Evolutionary conservation across 2,113 vertebrate species (phyloP).

Genomic region (Irena cyanogastra): DNA sequence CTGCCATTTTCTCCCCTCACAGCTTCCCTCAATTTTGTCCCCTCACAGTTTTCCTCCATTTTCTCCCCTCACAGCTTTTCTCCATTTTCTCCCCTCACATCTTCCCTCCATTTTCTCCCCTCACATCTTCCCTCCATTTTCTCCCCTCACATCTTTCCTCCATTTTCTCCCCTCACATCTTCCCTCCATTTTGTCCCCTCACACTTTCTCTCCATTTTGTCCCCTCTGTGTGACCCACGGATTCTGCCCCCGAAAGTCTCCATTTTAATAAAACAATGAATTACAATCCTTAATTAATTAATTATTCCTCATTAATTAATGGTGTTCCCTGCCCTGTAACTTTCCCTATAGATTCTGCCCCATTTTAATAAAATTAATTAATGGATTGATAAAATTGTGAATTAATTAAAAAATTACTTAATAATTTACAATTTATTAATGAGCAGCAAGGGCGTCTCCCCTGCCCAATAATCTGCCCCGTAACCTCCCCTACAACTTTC

Average conservation of each 20-base stretch:
- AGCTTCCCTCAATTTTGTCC: not conserved
- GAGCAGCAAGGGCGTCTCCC: not conserved
- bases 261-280: not conserved
- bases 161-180: too few species aligned
- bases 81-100: too few species aligned
- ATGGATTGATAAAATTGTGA: not conserved
- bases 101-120: too few species aligned
- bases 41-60: not conserved
- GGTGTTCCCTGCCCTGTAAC: not conserved
- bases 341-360: not conserved
- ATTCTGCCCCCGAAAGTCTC: not conserved
- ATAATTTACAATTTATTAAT: not conserved
- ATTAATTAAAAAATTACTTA: not conserved
- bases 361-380: not conserved
- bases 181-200: too few species aligned
- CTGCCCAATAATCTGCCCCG: not conserved
- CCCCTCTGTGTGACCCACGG: not conserved
- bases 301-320: not conserved
- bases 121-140: too few species aligned
- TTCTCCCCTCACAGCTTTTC: too few species aligned
- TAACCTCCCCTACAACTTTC: not conserved
- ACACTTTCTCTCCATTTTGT: not conserved
- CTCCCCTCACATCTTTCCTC: too few species aligned
- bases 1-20: not conserved
- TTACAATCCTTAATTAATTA: not conserved